Conservation (phyloP, 2,888 invertebrate species). For the Creontiades dilutus region DNA sequence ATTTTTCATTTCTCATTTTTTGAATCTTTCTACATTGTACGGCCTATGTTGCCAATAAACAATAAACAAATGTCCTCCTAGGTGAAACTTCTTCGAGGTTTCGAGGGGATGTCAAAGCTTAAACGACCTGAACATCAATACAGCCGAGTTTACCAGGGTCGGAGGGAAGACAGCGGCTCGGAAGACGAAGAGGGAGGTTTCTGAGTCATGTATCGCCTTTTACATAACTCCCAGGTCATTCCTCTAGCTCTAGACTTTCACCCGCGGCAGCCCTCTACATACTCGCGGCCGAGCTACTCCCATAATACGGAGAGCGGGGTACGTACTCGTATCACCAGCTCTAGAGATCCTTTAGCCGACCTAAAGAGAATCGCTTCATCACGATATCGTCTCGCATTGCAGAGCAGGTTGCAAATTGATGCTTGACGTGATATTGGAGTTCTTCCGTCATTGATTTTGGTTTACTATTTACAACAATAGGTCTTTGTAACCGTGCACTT, state of each 20-base stretch:
- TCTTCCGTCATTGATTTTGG: no score
- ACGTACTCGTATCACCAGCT: background rate
- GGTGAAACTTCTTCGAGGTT: background rate
- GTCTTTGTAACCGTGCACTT: no score
- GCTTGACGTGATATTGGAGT: no score
- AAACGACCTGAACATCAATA: background rate
- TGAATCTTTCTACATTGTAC: no score
- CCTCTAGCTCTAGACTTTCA: constrained; percentile 65
- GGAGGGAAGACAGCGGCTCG: background rate
- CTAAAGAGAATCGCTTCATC: background rate
- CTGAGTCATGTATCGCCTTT: constrained; percentile 66
- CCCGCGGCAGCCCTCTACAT: constrained; percentile 54
- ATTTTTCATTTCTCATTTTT: no score
- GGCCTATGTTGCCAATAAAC: no score
- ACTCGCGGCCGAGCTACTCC: constrained; percentile 34
- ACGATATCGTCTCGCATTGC: background rate
- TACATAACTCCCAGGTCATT: constrained; percentile 71
- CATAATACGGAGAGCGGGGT: constrained; percentile 6
- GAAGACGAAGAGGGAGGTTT: constrained; percentile 35
- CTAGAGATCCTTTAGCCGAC: background rate
- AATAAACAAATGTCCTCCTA: no score
- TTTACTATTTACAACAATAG: no score
- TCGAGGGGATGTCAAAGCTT: background rate
- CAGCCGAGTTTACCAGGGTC: background rate
- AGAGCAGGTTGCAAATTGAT: no score